Base-by-base conservation (phyloP, 30 jellyfish, hydroid and myxozoan species). In the Turritopsis rubra region DNA sequence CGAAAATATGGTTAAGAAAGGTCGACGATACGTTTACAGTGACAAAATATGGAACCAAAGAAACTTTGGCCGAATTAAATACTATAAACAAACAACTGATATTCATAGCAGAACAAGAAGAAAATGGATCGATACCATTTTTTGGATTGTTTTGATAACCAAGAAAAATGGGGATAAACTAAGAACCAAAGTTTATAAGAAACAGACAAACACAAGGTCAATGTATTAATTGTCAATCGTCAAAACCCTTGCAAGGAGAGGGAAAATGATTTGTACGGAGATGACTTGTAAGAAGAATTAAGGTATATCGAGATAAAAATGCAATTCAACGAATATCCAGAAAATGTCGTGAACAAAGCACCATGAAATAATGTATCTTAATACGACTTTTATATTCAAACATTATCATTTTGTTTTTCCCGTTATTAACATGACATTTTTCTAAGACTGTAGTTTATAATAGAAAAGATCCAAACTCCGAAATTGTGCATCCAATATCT, bases 1-100 rank as follows among this genome's bases (percentile, higher is more conserved):
- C 80, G 18, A 72, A 0, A 1, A 72, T 72, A 19, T 72, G 80
- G 80, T 29, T 72, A 0, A n/a, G 80, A 72, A 72, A 72, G 0
- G 80, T 72, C 25, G 80, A 72, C 30, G 80, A 72, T 72, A 72
- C 80, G 19, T 72, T 72, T 72, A 72, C 80, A 19, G 26, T 72
- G 19, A 19, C 80, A 16, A 19, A 24, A 28, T 25, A 71, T 71
- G 80, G 28, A 16, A 16, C 16, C 20, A 23, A 71, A 16, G 80
- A 71, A 19, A 71, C 80, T n/a, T n/a, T n/a, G n/a, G n/a, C n/a
- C n/a, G n/a, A n/a, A n/a, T n/a, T n/a, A n/a, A n/a, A n/a, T n/a
- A 16, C 80, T 71, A n/a, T n/a, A n/a, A n/a, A n/a, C 80, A 16
- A 24, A 19, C 19, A 24, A 71, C 18, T 19, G 16, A 24, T 16